Percentiles rank a stretch among this genome's conserved stretches.
Conservation (phyloP, 2,888 invertebrate genomes). For the Cheilosia grossa region DNA sequence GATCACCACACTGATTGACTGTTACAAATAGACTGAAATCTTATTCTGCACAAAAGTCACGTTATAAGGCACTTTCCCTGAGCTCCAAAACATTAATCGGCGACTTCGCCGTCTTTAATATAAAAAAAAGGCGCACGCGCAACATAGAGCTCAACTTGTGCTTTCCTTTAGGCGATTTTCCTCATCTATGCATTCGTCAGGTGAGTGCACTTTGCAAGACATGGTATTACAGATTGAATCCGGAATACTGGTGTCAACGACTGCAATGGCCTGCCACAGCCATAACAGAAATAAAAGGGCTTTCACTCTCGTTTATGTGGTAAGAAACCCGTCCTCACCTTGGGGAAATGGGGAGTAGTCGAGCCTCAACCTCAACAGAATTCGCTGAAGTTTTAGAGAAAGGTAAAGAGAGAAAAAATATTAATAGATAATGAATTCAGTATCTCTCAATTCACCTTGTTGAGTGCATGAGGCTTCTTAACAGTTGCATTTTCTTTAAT, state of each 20-base stretch:
- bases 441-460: too few species aligned
- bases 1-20: slow-evolving; percentile 42
- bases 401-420: background rate
- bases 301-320: slow-evolving; percentile 12
- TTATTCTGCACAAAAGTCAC: slow-evolving; percentile 63
- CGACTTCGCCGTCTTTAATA: slow-evolving; percentile 5
- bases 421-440: background rate
- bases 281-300: slow-evolving; percentile 13
- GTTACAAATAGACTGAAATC: slow-evolving; percentile 73
- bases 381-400: background rate
- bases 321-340: slow-evolving; percentile 9
- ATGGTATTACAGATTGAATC: background rate
- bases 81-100: slow-evolving; percentile 27
- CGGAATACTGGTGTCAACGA: slow-evolving; percentile 11
- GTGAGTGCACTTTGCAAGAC: background rate
- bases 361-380: background rate
- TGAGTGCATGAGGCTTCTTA: too few species aligned
- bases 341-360: slow-evolving; percentile 1
- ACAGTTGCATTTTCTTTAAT: too few species aligned
- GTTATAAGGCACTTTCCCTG: slow-evolving; percentile 76
- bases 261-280: background rate
- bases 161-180: slow-evolving; percentile 18
- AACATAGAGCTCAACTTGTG: background rate
- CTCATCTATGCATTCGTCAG: background rate
- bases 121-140: background rate